phyloP scores from a whole-genome alignment of 2,888 invertebrate genomes.

The Cantharis rustica region DNA sequence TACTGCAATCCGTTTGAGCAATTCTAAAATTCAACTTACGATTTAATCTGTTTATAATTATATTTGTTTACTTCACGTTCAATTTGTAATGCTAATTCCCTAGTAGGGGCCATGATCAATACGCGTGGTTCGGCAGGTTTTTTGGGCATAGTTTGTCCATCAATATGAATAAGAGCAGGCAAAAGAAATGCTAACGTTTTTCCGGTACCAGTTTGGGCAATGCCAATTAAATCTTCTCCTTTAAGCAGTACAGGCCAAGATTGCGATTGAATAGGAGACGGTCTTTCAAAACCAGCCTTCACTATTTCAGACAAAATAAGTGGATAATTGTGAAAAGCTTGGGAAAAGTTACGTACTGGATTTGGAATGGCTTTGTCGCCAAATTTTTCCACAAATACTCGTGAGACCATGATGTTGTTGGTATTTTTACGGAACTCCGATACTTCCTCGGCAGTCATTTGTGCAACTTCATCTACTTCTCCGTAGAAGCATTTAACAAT shows the following conservation, averaged over 20 bases:
- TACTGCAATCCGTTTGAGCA: background rate
- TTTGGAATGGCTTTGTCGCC: conserved; percentile 65
- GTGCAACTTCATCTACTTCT: conserved; percentile 73
- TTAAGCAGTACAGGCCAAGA: conserved; percentile 92
- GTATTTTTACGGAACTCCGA: conserved; percentile 66
- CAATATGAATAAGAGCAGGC: conserved; percentile 92
- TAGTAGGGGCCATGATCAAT: conserved; percentile 87
- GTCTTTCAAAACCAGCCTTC: conserved; percentile 79
- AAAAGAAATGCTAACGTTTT: conserved; percentile 94
- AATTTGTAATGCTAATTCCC: conserved; percentile 92
- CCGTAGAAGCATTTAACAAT: conserved; percentile 82
- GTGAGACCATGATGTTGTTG: conserved; percentile 75
- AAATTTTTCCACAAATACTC: conserved; percentile 64
- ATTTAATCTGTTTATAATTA: conserved; percentile 82
- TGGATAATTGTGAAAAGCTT: conserved; percentile 81
- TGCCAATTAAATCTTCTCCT: conserved; percentile 94
- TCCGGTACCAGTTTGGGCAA: conserved; percentile 92
- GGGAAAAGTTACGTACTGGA: conserved; percentile 79
- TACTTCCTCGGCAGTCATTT: conserved; percentile 68
- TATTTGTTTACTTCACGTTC: conserved; percentile 91
- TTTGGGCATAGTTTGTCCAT: conserved; percentile 77
- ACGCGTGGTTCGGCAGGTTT: conserved; percentile 83
- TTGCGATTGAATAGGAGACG: conserved; percentile 91
- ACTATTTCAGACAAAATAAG: conserved; percentile 81
- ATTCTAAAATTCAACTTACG: conserved; percentile 58